These are phyloP conservation scores for Punctoribates punctum DNA, from an alignment of 2,888 invertebrate genomes.

Conservation along the genomic window DNA sequence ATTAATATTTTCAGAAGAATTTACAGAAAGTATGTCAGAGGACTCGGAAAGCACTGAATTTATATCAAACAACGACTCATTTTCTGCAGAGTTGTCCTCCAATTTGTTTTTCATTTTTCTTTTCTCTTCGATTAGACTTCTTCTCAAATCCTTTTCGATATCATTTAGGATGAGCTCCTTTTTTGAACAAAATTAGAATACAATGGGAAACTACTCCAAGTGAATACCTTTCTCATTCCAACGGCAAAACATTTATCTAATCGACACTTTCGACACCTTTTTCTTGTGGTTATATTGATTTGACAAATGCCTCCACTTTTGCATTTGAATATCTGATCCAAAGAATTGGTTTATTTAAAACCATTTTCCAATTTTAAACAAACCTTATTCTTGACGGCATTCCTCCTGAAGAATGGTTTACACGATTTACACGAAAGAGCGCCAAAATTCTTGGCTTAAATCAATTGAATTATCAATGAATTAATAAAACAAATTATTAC, in stretches of 20 bases:
- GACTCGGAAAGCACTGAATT: too few species aligned
- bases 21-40: too few species aligned
- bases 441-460: not conserved
- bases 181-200: not conserved
- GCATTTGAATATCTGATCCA: not conserved
- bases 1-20: too few species aligned
- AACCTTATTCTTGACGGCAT: not conserved
- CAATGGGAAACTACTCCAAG: too few species aligned
- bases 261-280: not conserved
- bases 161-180: not conserved
- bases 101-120: not conserved
- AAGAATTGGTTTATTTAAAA: too few species aligned
- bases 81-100: not conserved
- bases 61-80: not conserved
- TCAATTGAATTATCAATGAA: too few species aligned
- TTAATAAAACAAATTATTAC: too few species aligned
- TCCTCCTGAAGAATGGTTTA: not conserved
- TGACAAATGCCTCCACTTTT: not conserved
- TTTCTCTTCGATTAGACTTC: not conserved
- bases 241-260: not conserved
- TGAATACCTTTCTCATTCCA: not conserved
- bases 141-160: not conserved
- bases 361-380: not conserved
- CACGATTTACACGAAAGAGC: not conserved
- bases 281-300: not conserved